Evolutionary conservation across 2,113 vertebrate genomes (phyloP).

Genomic region (Trachemys scripta): DNA sequence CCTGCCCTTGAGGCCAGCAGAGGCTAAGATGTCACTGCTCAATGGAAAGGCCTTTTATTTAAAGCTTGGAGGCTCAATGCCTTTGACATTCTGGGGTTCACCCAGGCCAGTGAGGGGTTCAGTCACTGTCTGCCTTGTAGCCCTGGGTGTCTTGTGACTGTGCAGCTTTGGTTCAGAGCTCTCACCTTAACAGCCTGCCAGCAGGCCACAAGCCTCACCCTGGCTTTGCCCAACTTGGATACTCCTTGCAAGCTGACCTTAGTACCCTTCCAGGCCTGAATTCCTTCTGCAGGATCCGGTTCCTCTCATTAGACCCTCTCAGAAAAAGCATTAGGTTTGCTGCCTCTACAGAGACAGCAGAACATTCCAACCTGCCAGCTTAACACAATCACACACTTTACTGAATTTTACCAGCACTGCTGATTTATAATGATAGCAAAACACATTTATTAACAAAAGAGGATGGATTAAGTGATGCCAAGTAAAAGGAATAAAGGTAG

Average conservation of each 20-base stretch:
- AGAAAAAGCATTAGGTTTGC: background rate
- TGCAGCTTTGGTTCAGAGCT: background rate
- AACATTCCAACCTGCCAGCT: background rate
- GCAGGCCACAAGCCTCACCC: background rate
- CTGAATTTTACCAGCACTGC: background rate
- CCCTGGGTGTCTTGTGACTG: background rate
- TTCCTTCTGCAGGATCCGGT: background rate
- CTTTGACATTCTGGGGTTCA: background rate
- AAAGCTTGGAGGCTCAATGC: background rate
- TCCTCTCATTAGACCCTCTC: background rate
- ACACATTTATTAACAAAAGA: background rate
- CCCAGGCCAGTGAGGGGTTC: background rate
- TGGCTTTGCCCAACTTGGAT: background rate
- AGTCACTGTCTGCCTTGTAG: background rate
- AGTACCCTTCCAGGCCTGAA: background rate
- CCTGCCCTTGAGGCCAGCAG: background rate
- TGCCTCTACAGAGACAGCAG: background rate
- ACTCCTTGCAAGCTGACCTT: background rate
- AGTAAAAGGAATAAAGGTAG: background rate
- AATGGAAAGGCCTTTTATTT: background rate
- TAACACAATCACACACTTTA: background rate
- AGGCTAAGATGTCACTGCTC: background rate
- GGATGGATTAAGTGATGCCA: background rate
- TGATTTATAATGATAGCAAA: background rate
- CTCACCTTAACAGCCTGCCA: background rate